Conservation (phyloP, 2,888 invertebrate genomes). For the Pyrrhosoma nymphula region DNA sequence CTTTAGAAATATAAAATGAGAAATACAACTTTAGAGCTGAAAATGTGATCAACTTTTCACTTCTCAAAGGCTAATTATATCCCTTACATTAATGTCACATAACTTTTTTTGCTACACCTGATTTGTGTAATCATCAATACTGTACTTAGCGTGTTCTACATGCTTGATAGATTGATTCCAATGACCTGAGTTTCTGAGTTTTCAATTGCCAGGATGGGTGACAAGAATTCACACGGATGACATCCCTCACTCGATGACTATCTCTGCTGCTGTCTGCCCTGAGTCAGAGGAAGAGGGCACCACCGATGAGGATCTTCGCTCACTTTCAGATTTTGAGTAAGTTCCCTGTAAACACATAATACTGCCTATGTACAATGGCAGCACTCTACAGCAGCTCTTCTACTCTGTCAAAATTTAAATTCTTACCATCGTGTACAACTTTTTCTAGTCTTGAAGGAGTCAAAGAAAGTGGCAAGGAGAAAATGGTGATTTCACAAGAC, state of each 20-base stretch:
- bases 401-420: too few relatives aligned
- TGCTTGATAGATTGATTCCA: background rate
- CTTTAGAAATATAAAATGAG: too few relatives aligned
- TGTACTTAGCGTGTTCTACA: background rate
- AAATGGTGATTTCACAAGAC: slow-evolving; percentile 81
- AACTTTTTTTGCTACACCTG: too few relatives aligned
- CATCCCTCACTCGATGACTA: slow-evolving; percentile 73
- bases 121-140: background rate
- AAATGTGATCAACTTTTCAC: too few relatives aligned
- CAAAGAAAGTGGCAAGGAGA: slow-evolving; percentile 79
- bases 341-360: slow-evolving; percentile 64
- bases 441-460: slow-evolving; percentile 33
- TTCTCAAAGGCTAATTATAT: background rate
- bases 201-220: slow-evolving; percentile 72
- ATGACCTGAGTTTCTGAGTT: background rate
- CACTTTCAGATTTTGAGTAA: slow-evolving; percentile 77
- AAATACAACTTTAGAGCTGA: too few relatives aligned
- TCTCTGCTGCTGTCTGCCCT: slow-evolving; percentile 78
- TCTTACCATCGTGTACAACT: background rate
- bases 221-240: slow-evolving; percentile 73
- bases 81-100: background rate
- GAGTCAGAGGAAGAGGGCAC: slow-evolving; percentile 78
- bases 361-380: background rate
- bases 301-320: slow-evolving; percentile 79
- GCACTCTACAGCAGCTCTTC: too few relatives aligned